Evolutionary conservation across 1,140 invertebrate genomes (phyloP).

Genomic region (Vollenhovia emeryi): DNA sequence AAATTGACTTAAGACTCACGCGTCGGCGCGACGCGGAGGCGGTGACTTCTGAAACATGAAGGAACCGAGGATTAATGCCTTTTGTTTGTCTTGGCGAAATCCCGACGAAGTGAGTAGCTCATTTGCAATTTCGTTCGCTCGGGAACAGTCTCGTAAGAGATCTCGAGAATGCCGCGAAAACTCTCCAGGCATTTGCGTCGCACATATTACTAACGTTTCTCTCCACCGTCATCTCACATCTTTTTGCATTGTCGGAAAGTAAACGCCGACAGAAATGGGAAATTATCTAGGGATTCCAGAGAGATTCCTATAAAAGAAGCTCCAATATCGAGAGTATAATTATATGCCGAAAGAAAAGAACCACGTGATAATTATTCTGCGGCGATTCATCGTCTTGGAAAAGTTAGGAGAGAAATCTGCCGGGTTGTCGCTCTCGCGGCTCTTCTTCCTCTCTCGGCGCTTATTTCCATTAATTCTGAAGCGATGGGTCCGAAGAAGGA

Average conservation of each 20-base stretch:
- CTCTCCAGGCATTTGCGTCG: conserved; percentile 20
- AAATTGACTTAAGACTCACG: conserved; percentile 22
- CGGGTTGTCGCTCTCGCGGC: neutral
- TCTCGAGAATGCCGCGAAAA: conserved; percentile 25
- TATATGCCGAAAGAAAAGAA: neutral
- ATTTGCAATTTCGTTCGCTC: conserved; percentile 59
- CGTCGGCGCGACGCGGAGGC: neutral
- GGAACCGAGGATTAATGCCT: conserved; percentile 68
- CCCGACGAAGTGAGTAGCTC: conserved; percentile 64
- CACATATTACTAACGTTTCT: neutral
- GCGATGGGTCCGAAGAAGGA: conserved; percentile 7
- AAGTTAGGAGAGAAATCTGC: conserved; percentile 26
- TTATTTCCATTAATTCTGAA: conserved; percentile 64
- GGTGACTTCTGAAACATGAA: conserved; percentile 52
- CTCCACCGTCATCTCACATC: neutral
- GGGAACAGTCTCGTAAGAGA: conserved; percentile 50
- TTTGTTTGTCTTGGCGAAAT: conserved; percentile 74
- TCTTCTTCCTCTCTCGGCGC: neutral
- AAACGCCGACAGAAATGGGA: conserved; percentile 25
- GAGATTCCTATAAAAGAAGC: neutral
- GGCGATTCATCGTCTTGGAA: conserved; percentile 30
- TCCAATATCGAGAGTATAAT: neutral
- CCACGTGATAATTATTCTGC: neutral
- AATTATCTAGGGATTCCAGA: conserved; percentile 26
- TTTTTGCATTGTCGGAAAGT: conserved; percentile 6